Percentiles rank a stretch among this genome's conserved stretches.
Evolutionary conservation across 1,140 invertebrate species (phyloP).

Genomic region (Callitettix versicolor): DNA sequence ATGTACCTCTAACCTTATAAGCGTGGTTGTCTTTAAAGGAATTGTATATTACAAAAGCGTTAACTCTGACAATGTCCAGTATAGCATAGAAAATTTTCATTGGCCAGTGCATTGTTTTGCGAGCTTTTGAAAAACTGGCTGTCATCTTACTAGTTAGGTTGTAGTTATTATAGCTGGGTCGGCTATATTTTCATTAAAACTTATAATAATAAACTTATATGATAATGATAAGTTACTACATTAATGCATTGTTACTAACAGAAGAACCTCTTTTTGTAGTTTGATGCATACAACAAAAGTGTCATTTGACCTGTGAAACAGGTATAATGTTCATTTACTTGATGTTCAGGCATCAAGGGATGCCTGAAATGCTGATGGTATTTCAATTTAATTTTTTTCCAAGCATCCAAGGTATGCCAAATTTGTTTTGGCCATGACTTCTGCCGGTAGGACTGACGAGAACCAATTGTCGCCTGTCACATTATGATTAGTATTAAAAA

Average conservation of each 20-base stretch:
- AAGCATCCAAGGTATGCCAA: conserved; percentile 33
- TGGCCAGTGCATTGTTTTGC: conserved; percentile 33
- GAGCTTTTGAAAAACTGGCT: conserved; percentile 27
- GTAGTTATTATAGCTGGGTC: conserved; percentile 33
- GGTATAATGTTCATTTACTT: conserved; percentile 13
- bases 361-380: conserved; percentile 26
- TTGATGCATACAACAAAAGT: conserved; percentile 24
- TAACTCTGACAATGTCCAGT: conserved; percentile 30
- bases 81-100: conserved; percentile 30
- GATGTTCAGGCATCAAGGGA: not conserved
- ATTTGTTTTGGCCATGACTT: conserved; percentile 26
- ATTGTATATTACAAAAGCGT: conserved; percentile 23
- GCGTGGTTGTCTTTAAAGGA: conserved; percentile 13
- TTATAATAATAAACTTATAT: too few species aligned
- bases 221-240: too few species aligned
- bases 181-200: conserved; percentile 21
- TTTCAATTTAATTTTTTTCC: conserved; percentile 35
- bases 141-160: conserved; percentile 33
- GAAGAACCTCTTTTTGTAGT: conserved; percentile 27
- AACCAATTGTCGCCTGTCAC: conserved; percentile 34
- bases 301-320: conserved; percentile 18
- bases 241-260: conserved; percentile 20
- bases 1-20: conserved; percentile 7
- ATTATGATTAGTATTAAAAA: conserved; percentile 29
- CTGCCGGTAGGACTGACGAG: conserved; percentile 29